Evolutionary conservation across 1,140 invertebrate species (phyloP).

Genomic region (Drosophila erecta): DNA sequence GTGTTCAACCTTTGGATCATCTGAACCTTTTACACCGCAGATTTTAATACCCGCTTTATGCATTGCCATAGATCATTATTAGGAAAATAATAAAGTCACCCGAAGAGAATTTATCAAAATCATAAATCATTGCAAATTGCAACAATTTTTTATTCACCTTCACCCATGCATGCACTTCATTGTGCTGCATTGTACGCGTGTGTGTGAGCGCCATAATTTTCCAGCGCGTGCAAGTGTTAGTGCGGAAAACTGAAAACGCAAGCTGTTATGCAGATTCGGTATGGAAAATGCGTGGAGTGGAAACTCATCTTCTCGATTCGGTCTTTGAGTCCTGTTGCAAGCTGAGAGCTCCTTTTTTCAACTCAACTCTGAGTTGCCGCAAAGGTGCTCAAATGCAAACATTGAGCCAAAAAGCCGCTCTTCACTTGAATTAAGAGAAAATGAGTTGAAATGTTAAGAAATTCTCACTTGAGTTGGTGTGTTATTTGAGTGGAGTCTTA

Average conservation of each 20-base stretch:
- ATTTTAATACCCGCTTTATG: slow-evolving; percentile 1
- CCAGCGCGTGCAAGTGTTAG: slow-evolving; percentile 48
- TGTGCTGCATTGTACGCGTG: slow-evolving; percentile 20
- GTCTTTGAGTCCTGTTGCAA: not conserved
- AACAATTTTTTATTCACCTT: slow-evolving; percentile 55
- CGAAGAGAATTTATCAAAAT: slow-evolving; percentile 79
- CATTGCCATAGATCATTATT: slow-evolving; percentile 73
- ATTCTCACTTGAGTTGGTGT: not conserved
- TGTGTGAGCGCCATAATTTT: slow-evolving; percentile 53
- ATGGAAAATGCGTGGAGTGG: slow-evolving; percentile 14
- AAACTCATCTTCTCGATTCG: not conserved
- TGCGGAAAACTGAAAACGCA: slow-evolving; percentile 45
- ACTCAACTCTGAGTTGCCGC: not conserved
- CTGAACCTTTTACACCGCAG: not conserved
- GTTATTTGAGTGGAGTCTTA: not conserved
- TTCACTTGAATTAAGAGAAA: slow-evolving; percentile 16
- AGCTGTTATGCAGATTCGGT: slow-evolving; percentile 35
- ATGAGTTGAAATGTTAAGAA: not conserved
- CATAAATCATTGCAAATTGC: slow-evolving; percentile 79
- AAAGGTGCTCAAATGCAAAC: not conserved
- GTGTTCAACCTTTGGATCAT: too few species aligned
- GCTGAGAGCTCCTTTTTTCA: too few species aligned
- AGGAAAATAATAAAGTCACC: slow-evolving; percentile 78
- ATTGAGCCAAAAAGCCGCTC: slow-evolving; percentile 1
- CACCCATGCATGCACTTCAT: slow-evolving; percentile 20